Evolutionary conservation across 2,888 invertebrate genomes (phyloP), one percentile per base, ranked within the genome.

Genomic region (Nemurella pictetii): DNA sequence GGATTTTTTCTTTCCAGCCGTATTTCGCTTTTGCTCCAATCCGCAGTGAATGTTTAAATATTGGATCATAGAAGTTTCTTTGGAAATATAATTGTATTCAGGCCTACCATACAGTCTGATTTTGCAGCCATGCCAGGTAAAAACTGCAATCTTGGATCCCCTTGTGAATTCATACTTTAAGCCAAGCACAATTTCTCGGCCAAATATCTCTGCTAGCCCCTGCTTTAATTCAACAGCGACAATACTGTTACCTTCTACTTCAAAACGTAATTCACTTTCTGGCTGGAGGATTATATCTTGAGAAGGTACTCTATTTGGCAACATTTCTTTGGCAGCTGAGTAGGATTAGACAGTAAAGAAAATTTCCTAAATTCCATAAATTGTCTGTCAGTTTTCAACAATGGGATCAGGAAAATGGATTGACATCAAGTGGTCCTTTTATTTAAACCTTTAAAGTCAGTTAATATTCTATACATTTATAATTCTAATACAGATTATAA

Each of bases 71-170:
- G 30, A 29, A 29, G 78, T 78, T n/a, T 78, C 78, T 29, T 78
- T 28, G n/a, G 30, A 78, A 30, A 30, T 30, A 15, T 78, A 78
- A 15, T 12, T 30, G 78, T 30, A 30, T 29, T 78, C 78, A 9
- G 29, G 7, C 5, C 12, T 4, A 3, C 30, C 30, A 30, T 78
- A 29, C 0, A 78, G 30, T 12, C 30, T 27, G 4, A 78, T 28
- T 28, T 28, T 30, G n/a, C 78, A 78, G 30, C 78, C 78, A 30
- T 78, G 78, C 78, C 78, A 78, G 9, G 78, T 78, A 15, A 78
- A 78, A 30, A 78, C 20, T n/a, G 78, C 78, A 78, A 78, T 30
- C 30, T 78, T 78, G 15, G 78, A n/a, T 20, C 78, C 78, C 2
- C 30, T 7, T n/a, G 5, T 0, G 20, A 78, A 78, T 20, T 78